Base-by-base conservation (phyloP, 1,140 invertebrate species). In the Alviniconcha marisindica region DNA sequence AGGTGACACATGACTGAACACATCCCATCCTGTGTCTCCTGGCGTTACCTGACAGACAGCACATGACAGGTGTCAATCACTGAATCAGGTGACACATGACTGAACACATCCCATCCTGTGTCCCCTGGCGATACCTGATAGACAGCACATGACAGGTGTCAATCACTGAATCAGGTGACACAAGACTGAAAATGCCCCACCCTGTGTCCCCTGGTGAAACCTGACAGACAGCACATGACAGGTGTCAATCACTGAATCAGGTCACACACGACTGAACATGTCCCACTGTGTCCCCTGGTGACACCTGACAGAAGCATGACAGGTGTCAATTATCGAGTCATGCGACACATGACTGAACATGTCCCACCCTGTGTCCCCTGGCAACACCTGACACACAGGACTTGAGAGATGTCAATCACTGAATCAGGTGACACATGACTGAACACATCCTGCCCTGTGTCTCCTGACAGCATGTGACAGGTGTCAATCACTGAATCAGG, bases 371-470 rank as follows among this genome's bases (percentile, higher is more conserved):
- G 94, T 95, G 92, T 99, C 98, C 40, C 96, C 97, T 48, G 44
- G 44, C 44, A 18, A 10, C 44, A 48, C 44, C 44, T 48, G 44
- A 10, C 44, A 48, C 44, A 48, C 44, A 60, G 18, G 7, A 48
- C 44, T 4, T 33, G 3, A 21, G 24, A 76, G n/a, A n/a, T n/a
- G n/a, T n/a, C n/a, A n/a, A 42, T 15, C 56, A n/a, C n/a, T n/a
- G 7, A 2, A 31, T 71, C 15, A 36, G n/a, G 38, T 14, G n/a
- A 82, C 7, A n/a, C 96, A 73, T 99, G 94, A 89, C 96, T 96
- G 92, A 99, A 98, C 66, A 99, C 96, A 94, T 99, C 98, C 97
- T 98, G 99, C 3, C 98, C 98, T 81, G 94, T 95, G 92, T 99
- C 98, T 42, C 96, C 97, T 48, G 44, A 48, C 44, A 48, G 18